Evolutionary conservation across 1,140 invertebrate species (phyloP).

Genomic region (Caenorhabditis brenneri): DNA sequence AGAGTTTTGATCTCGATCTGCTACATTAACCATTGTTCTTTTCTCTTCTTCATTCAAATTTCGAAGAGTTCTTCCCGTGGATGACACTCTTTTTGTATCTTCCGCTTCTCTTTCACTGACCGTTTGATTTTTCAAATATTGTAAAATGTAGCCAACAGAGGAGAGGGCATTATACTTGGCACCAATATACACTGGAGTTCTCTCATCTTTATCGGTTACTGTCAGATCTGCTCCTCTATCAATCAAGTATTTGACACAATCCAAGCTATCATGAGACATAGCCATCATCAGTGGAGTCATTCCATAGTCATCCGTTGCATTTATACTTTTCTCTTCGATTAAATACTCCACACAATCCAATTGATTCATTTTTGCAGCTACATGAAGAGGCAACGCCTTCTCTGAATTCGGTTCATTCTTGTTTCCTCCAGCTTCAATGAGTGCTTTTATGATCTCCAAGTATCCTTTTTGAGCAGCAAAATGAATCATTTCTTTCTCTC

Average conservation of each 20-base stretch:
- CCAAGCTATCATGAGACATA: neutral
- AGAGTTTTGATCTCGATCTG: conserved; percentile 35
- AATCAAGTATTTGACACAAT: conserved; percentile 25
- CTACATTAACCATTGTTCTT: conserved; percentile 42
- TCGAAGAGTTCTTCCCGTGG: neutral
- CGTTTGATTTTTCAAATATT: neutral
- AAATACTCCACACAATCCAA: conserved; percentile 30
- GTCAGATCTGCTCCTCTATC: conserved; percentile 31
- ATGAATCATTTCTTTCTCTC: conserved; percentile 68
- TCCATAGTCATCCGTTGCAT: conserved; percentile 23
- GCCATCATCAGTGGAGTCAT: conserved; percentile 52
- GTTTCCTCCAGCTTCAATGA: conserved; percentile 71
- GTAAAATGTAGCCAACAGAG: conserved; percentile 12
- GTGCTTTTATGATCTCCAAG: conserved; percentile 70
- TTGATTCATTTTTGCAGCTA: conserved; percentile 49
- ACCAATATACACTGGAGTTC: conserved; percentile 41
- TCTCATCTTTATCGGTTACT: conserved; percentile 17
- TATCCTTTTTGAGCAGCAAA: conserved; percentile 72
- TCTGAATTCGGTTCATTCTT: conserved; percentile 42
- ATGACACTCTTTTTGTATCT: neutral
- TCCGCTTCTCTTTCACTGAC: too few species aligned
- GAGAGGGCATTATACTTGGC: conserved; percentile 42
- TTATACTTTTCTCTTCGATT: neutral
- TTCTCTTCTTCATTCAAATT: neutral
- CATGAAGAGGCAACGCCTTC: conserved; percentile 43